Conservation (phyloP, 35 echinoderm and acorn worm genomes). For the Diadema setosum region DNA sequence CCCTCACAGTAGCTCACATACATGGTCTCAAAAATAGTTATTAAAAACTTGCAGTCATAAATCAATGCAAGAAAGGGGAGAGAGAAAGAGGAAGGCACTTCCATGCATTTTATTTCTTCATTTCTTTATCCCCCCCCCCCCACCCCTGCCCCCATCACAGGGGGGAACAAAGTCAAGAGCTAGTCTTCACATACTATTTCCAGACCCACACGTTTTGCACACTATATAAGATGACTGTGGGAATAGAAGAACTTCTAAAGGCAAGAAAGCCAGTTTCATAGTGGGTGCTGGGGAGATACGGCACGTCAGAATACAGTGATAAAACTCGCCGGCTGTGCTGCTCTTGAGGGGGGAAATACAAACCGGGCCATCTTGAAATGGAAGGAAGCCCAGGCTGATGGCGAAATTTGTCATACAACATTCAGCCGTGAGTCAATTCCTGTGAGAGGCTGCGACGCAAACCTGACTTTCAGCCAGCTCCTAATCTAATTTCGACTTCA, state of each 20-base stretch:
- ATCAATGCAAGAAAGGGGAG: too few species aligned
- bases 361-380: neutral
- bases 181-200: too few species aligned
- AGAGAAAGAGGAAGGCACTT: too few species aligned
- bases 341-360: neutral
- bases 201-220: neutral
- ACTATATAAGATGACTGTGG: neutral
- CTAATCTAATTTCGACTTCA: neutral
- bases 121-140: too few species aligned
- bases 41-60: too few species aligned
- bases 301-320: neutral
- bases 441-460: neutral
- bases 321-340: neutral
- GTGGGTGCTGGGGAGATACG: neutral
- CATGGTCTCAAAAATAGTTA: too few species aligned
- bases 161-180: too few species aligned
- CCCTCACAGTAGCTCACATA: too few species aligned
- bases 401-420: slow-evolving; percentile 1
- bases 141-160: too few species aligned
- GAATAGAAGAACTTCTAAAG: neutral
- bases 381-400: slow-evolving; percentile 9
- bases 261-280: neutral
- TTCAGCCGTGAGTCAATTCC: slow-evolving; percentile 1
- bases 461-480: neutral
- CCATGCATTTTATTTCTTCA: too few species aligned